Evolutionary conservation across 53 echinoderm and acorn worm species (phyloP), one percentile per base, ranked within the genome.

Genomic region (Pentamera pediparva): DNA sequence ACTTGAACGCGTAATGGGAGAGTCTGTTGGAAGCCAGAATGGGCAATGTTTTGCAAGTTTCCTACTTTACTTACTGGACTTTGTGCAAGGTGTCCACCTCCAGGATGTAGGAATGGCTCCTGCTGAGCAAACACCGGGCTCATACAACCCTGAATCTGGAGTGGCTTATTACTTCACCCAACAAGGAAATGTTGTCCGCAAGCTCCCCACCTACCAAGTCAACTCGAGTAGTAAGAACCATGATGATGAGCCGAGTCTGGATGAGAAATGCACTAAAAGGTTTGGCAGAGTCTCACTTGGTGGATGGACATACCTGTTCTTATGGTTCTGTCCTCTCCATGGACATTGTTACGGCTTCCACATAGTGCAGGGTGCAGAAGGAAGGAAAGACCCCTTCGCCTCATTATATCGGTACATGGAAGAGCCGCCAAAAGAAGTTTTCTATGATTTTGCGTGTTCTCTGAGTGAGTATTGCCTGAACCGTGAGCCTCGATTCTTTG

Each of bases 321-420:
- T 61, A 33, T 61, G 61, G 61, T 61, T 61, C 34, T 61, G 61
- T 32, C 61, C 61, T 33, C 36, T 61, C 33, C 32, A 61, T 61
- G 61, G 61, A 61, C 61, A 61, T 10, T 61, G 61, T 19, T 61
- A 61, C 19, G 35, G 61, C 19, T 61, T 30, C 34, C 61, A 61
- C 17, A 30, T 30, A 19, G 36, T 61, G 30, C 29, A 61, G 19
- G 61, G 61, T 45, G 47, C 24, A 57, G 57, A 57, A 57, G 57
- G 57, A 28, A 57, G 57, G 27, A 20, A 57, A 25, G 57, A 57
- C 8, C 57, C 24, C 57, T 57, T 57, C 26, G 19, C 57, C 27
- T 57, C 57, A 19, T 57, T 57, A 57, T n/a, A 21, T 28, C 57
- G 57, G 12, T 57, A 57, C 26, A 57, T 57, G 57, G 57, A 57